phyloP scores from a whole-genome alignment of 2,888 invertebrate species.

The Eupithecia inturbata region DNA sequence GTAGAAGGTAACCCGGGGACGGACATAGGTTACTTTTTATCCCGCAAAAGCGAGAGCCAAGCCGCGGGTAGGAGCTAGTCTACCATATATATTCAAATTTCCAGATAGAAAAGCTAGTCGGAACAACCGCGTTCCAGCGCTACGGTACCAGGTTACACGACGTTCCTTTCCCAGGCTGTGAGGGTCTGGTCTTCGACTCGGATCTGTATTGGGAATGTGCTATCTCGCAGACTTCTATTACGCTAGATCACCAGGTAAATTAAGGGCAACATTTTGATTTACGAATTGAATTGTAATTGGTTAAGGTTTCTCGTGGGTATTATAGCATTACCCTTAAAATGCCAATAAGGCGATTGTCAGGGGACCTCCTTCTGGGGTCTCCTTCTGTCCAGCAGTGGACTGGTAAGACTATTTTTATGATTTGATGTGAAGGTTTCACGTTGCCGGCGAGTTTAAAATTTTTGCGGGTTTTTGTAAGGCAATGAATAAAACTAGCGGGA shows the following conservation, averaged over 20 bases:
- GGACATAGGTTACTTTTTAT: too few species aligned
- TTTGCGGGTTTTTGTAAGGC: background rate
- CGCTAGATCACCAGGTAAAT: conserved; percentile 87
- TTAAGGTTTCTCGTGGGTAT: background rate
- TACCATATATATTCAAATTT: background rate
- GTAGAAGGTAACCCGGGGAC: too few species aligned
- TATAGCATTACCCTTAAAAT: background rate
- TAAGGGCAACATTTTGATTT: background rate
- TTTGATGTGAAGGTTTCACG: too few species aligned
- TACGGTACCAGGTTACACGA: conserved; percentile 69
- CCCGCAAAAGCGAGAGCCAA: too few species aligned
- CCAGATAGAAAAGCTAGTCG: conserved; percentile 69
- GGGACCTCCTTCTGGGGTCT: too few species aligned
- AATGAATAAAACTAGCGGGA: background rate
- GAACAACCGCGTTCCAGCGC: conserved; percentile 69
- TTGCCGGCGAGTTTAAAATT: too few species aligned
- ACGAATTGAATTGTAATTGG: background rate
- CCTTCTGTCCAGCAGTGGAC: background rate
- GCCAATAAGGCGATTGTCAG: background rate
- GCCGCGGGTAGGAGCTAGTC: too few species aligned
- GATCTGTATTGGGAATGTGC: conserved; percentile 91
- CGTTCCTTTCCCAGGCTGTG: conserved; percentile 88
- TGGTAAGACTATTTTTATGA: background rate
- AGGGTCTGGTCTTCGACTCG: conserved; percentile 83
- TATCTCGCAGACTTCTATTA: conserved; percentile 87